Evolutionary conservation across 2,113 vertebrate genomes (phyloP).

Genomic region (Pluvialis apricaria): DNA sequence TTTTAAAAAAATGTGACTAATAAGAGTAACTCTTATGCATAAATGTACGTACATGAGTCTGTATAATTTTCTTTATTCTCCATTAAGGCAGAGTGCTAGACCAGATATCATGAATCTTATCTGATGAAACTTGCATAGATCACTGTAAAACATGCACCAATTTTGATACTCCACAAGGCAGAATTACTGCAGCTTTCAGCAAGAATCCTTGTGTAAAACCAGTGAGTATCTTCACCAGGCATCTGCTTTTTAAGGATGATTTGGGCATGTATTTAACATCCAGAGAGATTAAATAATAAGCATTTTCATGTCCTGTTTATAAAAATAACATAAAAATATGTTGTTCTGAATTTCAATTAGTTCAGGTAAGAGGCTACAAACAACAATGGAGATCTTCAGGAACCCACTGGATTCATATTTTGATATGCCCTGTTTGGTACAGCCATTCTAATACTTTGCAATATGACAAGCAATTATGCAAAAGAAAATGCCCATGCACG

Average conservation of each 20-base stretch:
- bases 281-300: conserved; percentile 1
- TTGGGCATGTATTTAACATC: background rate
- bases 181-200: background rate
- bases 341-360: background rate
- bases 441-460: background rate
- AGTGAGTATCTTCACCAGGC: background rate
- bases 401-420: background rate
- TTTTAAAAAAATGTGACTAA: background rate
- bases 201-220: background rate
- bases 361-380: background rate
- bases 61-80: background rate
- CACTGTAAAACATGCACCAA: background rate
- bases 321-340: background rate
- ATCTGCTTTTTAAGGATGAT: background rate
- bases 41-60: background rate
- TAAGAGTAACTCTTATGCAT: background rate
- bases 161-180: background rate
- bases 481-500: background rate
- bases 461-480: background rate
- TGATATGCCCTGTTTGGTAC: background rate
- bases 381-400: background rate
- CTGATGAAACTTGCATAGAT: background rate
- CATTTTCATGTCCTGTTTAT: background rate
- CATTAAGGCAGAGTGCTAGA: background rate
- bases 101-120: background rate